Evolutionary conservation across 1,140 invertebrate genomes (phyloP), one percentile per base, ranked within the genome.

Genomic region (Drosophila rufa): DNA sequence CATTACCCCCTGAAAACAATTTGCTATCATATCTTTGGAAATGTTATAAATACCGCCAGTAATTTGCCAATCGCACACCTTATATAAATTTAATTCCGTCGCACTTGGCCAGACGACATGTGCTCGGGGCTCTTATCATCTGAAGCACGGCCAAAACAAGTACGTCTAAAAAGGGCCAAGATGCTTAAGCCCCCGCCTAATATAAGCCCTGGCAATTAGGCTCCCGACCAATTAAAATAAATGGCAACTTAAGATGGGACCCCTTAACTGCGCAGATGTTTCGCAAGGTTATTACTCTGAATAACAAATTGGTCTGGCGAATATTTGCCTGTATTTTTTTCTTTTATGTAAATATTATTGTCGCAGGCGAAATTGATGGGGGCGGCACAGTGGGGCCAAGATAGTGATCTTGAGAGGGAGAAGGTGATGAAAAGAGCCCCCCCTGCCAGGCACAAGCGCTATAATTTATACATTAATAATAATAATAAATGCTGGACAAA

Each of bases 341-440:
- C 59, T 74, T 80, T 78, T 85, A 87, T 87, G 84, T 89, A 87
- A 87, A 87, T 87, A 89, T 83, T 87, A 70, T 85, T 67, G 62
- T 42, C 43, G 50, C 50, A 50, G 50, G 40, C 36, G 68, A 85
- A 85, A 81, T 78, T 64, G 70, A 62, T 70, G 70, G 69, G 22
- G 69, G 22, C 7, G 33, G 69, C 55, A 59, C 69, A 71, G 53
- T 58, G 46, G 67, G 51, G 66, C 36, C 36, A 48, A n/a, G 43
- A 22, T 15, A 58, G 40, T 45, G 38, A 27, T 17, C 25, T 17
- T 55, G 9, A 22, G 38, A 58, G 36, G 66, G 48, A 22, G 25
- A 11, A 17, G 55, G 38, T 15, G 17, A 40, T 42, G 61, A 45
- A 65, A 42, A 25, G 62, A 30, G 53, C 48, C 45, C 46, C 45